Conservation (phyloP, 2,113 vertebrate species). For the Ailurus styani region DNA sequence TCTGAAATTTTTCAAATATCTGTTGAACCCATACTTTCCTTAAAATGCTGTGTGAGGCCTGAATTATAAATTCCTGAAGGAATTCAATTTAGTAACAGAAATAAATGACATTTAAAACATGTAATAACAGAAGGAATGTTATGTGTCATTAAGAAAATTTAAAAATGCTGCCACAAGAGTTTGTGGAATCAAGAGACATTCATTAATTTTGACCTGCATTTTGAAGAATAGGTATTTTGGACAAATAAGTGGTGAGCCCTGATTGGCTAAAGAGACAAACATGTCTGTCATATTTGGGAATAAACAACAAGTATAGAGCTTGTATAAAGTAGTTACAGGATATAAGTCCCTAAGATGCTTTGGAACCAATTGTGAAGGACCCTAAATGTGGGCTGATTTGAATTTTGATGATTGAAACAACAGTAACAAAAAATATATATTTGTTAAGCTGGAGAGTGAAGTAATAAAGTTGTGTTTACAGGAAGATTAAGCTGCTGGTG, state of each 20-base stretch:
- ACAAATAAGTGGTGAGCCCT: neutral
- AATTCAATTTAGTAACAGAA: neutral
- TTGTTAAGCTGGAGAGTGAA: neutral
- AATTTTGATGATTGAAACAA: neutral
- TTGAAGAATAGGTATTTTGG: neutral
- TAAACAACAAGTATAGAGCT: neutral
- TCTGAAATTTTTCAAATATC: neutral
- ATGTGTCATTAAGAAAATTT: neutral
- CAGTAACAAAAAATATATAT: neutral
- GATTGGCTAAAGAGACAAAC: neutral
- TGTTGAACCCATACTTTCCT: neutral
- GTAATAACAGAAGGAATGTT: neutral
- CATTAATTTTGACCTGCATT: neutral
- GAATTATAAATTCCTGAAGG: neutral
- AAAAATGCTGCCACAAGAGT: neutral
- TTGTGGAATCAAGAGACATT: neutral
- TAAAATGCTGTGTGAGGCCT: neutral
- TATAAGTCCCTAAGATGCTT: neutral
- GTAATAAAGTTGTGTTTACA: neutral
- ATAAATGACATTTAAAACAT: neutral
- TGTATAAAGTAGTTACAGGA: neutral
- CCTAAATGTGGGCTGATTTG: neutral
- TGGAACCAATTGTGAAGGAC: neutral
- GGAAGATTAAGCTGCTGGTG: neutral
- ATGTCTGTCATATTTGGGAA: neutral